These are phyloP conservation scores for Notarius lentiginosus DNA, from an alignment of 2,113 vertebrate genomes.

Conservation along the genomic window DNA sequence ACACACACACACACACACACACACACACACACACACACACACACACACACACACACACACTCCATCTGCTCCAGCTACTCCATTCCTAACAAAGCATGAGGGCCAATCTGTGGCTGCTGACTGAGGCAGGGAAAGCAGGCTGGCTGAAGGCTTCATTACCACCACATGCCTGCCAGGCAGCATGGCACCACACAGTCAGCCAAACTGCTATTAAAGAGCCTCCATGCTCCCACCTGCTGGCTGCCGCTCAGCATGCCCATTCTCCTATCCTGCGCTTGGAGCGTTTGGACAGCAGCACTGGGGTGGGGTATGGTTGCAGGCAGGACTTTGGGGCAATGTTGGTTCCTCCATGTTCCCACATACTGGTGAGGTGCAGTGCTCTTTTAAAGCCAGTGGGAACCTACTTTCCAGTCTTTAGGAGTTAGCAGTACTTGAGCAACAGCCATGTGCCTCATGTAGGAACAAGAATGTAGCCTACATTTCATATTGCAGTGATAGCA, in stretches of 20 bases:
- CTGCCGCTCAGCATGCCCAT: conserved; percentile 17
- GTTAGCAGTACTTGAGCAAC: background rate
- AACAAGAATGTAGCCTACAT: background rate
- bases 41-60: conserved; percentile 27
- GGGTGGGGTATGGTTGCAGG: background rate
- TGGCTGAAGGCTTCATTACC: conserved; percentile 58
- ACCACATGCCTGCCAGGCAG: conserved; percentile 54
- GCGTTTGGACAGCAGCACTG: background rate
- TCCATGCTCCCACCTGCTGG: conserved; percentile 37
- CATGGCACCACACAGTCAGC: conserved; percentile 39
- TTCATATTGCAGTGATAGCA: conserved; percentile 11
- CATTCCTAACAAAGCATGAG: conserved; percentile 11
- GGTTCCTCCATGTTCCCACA: background rate
- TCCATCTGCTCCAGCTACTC: conserved; percentile 43
- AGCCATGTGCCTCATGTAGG: background rate
- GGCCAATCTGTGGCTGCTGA: conserved; percentile 40
- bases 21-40: conserved; percentile 10
- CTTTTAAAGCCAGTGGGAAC: background rate
- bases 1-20: background rate
- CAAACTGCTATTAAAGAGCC: conserved; percentile 49
- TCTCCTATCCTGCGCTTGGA: conserved; percentile 11
- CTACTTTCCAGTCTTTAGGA: background rate
- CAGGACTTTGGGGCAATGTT: conserved; percentile 15
- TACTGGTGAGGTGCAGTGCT: background rate
- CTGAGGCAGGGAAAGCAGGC: conserved; percentile 42